Percentiles rank a stretch among this genome's conserved stretches.
Conservation (phyloP, 23 tunicate genomes). For the Halocynthia aurantium region DNA sequence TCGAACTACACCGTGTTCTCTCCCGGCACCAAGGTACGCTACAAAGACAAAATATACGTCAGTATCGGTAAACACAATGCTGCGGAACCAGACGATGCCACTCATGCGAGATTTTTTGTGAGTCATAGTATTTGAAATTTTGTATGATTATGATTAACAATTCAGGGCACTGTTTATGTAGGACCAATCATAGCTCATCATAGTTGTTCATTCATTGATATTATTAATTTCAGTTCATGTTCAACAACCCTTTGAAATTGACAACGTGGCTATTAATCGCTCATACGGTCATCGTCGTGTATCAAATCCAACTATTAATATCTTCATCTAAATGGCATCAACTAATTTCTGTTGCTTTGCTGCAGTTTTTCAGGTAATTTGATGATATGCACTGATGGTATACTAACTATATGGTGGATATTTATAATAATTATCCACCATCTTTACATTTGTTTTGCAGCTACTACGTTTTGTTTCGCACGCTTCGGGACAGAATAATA, state of each 20-base stretch:
- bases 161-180: neutral
- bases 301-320: slow-evolving; percentile 55
- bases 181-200: neutral
- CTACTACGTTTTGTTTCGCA: slow-evolving; percentile 48
- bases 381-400: neutral
- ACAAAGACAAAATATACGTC: slow-evolving; percentile 26
- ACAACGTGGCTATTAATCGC: slow-evolving; percentile 38
- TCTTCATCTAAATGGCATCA: slow-evolving; percentile 70
- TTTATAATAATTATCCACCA: neutral
- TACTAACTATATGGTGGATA: neutral
- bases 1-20: slow-evolving; percentile 33
- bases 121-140: neutral
- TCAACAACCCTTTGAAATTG: slow-evolving; percentile 40
- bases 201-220: neutral
- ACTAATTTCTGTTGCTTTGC: slow-evolving; percentile 55
- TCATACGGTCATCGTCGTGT: slow-evolving; percentile 33
- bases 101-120: slow-evolving; percentile 39
- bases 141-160: neutral
- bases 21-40: slow-evolving; percentile 15
- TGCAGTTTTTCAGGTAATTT: slow-evolving; percentile 78
- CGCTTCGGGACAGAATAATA: slow-evolving; percentile 61
- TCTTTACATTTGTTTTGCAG: slow-evolving; percentile 9
- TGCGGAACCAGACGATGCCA: slow-evolving; percentile 46
- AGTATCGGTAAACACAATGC: slow-evolving; percentile 53
- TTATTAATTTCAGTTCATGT: slow-evolving; percentile 30